phyloP scores from a whole-genome alignment of 2,113 vertebrate genomes.

The Odontophorus gujanensis region DNA sequence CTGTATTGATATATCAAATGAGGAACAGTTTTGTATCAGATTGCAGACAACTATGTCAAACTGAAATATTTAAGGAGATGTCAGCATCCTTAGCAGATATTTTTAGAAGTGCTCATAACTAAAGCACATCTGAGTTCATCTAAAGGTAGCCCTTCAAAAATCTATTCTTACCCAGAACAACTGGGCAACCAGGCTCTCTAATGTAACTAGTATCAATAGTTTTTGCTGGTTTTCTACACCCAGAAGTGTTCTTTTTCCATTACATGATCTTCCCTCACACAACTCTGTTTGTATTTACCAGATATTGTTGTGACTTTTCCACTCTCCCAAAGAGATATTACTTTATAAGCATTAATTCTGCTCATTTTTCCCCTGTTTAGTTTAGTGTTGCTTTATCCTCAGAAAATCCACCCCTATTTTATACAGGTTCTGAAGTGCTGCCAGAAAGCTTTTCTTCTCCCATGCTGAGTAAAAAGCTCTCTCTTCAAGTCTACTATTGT shows the following conservation, averaged over 20 bases:
- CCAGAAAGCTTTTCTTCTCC: conserved; percentile 17
- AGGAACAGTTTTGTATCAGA: neutral
- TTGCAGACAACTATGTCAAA: neutral
- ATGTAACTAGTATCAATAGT: neutral
- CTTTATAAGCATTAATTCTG: neutral
- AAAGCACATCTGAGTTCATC: neutral
- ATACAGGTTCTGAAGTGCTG: neutral
- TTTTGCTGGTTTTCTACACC: neutral
- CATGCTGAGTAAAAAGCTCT: conserved; percentile 28
- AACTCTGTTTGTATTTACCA: neutral
- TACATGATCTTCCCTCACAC: neutral
- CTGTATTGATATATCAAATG: accelerated
- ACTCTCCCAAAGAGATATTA: neutral
- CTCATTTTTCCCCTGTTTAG: neutral
- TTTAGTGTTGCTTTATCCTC: accelerated
- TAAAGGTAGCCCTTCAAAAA: neutral
- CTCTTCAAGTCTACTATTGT: conserved; percentile 7
- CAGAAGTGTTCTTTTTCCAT: neutral
- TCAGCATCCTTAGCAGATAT: neutral
- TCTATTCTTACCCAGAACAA: neutral
- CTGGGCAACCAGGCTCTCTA: neutral
- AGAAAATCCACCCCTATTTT: neutral
- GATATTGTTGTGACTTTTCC: neutral
- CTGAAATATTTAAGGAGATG: neutral
- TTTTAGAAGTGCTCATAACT: neutral